These are phyloP conservation scores for Neogobius melanostomus DNA, from an alignment of 2,113 vertebrate species.

Conservation along the genomic window DNA sequence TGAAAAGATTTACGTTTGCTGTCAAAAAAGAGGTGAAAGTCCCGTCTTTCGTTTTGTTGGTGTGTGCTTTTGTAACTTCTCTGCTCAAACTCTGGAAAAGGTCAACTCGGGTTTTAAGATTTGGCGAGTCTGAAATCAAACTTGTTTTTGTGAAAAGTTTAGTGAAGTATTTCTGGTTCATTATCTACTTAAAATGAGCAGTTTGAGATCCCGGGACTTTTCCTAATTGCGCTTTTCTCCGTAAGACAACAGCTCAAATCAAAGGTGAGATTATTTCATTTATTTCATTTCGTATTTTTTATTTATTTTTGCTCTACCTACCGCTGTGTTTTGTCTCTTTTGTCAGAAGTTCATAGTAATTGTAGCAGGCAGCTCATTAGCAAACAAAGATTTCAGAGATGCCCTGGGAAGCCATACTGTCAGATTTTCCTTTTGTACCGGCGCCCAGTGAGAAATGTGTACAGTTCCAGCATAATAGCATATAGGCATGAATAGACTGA, in stretches of 20 bases:
- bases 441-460: neutral
- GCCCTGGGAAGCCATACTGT: conserved; percentile 8
- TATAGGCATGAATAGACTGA: conserved; percentile 8
- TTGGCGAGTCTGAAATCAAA: neutral
- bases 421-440: conserved; percentile 1
- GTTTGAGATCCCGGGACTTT: conserved; percentile 1
- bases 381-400: conserved; percentile 26
- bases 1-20: conserved; percentile 23
- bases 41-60: conserved; percentile 21
- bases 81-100: neutral
- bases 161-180: neutral
- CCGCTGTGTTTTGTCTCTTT: conserved; percentile 27
- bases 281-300: too few relatives aligned
- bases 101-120: neutral
- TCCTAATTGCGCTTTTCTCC: conserved; percentile 15
- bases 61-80: conserved; percentile 26
- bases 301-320: conserved; percentile 20
- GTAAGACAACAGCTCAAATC: conserved; percentile 25
- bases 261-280: conserved; percentile 19
- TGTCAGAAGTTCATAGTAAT: conserved; percentile 8
- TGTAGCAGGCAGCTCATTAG: conserved; percentile 31
- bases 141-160: neutral
- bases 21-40: conserved; percentile 34
- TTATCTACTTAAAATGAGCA: neutral
- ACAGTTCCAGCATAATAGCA: neutral